phyloP scores from a whole-genome alignment of 2,888 invertebrate species.

The Tenthredo amoena region DNA sequence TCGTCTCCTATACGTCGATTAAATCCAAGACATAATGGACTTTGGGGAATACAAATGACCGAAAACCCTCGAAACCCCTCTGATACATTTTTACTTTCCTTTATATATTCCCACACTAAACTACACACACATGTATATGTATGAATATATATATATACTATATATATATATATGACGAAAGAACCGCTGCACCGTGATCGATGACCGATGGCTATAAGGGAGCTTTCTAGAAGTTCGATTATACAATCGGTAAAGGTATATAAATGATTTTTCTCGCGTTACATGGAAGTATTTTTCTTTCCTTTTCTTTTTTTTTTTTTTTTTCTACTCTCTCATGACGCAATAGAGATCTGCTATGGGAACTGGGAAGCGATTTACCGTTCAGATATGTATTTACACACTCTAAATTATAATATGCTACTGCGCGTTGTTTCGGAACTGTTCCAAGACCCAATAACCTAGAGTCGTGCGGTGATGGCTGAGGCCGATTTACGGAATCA shows the following conservation, averaged over 20 bases:
- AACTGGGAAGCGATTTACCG: slow-evolving; percentile 40
- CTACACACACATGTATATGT: neutral
- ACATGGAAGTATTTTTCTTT: neutral
- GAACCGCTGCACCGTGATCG: neutral
- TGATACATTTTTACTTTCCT: neutral
- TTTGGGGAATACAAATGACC: neutral
- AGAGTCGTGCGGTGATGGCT: neutral
- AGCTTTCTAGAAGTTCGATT: neutral
- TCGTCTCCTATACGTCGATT: neutral
- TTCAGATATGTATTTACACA: slow-evolving; percentile 14
- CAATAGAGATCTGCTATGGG: neutral
- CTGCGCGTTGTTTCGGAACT: slow-evolving; percentile 32
- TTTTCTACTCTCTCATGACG: neutral
- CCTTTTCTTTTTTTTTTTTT: neutral
- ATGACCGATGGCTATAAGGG: neutral
- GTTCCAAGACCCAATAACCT: slow-evolving; percentile 31
- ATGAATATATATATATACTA: too few relatives aligned
- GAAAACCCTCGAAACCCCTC: neutral
- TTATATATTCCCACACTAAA: neutral
- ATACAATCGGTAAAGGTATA: neutral
- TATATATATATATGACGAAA: neutral
- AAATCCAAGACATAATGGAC: neutral
- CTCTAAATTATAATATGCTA: slow-evolving; percentile 29
- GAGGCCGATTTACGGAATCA: neutral
- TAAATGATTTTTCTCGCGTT: neutral